phyloP scores from a whole-genome alignment of 2,888 invertebrate species.

The Mesorhabditis sp. region DNA sequence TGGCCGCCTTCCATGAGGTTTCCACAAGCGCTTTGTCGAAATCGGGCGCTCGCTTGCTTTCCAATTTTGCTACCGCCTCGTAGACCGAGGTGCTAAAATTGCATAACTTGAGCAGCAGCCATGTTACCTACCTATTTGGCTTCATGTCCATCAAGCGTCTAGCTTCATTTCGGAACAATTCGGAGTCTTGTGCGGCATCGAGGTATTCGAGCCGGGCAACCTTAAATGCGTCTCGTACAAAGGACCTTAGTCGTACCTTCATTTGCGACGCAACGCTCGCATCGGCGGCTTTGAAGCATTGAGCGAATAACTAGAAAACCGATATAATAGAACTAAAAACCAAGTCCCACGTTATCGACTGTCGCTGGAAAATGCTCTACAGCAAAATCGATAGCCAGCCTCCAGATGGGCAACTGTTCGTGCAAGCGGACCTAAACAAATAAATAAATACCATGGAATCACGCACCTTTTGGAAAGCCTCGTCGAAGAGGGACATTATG shows the following conservation, averaged over 20 bases:
- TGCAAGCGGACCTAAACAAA: neutral
- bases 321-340: neutral
- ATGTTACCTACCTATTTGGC: neutral
- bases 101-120: no score
- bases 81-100: neutral
- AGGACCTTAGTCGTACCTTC: neutral
- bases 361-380: neutral
- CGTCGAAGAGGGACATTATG: neutral
- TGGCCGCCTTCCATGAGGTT: neutral
- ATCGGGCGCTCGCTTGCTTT: neutral
- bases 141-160: slow-evolving; percentile 2
- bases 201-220: neutral
- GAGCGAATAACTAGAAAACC: neutral
- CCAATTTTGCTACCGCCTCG: neutral
- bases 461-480: slow-evolving; percentile 1
- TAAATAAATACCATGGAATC: neutral
- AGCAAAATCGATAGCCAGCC: neutral
- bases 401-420: slow-evolving; percentile 1
- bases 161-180: slow-evolving; percentile 2
- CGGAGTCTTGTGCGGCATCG: neutral
- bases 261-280: neutral
- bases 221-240: neutral
- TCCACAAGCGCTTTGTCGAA: neutral
- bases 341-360: neutral
- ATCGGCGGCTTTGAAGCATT: neutral